Evolutionary conservation across 2,113 vertebrate genomes (phyloP), one percentile per base, ranked within the genome.

Genomic region (Rhizomys pruinosus): DNA sequence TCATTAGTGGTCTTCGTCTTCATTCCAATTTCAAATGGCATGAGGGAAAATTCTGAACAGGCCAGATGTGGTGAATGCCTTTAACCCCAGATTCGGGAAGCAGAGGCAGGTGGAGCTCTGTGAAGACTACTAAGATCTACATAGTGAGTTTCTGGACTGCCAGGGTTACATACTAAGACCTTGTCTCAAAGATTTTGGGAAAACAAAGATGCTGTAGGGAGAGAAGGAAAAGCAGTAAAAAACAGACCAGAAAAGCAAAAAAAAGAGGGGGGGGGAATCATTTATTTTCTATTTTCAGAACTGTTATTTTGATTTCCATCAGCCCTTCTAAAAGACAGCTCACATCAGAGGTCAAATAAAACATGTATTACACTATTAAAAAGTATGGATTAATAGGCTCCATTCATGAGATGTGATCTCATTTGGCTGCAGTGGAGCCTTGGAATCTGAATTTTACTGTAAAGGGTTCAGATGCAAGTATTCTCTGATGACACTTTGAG

Each of bases 221-320:
- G 57, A 89, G 86, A 93, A 94, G 59, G 37, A 89, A 92, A 96
- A 73, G 25, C n/a, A 87, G 89, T 23, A 94, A 89, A 57, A 92
- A 85, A 79, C 72, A 87, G 87, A 52, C 57, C 44, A 77, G 72
- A 88, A 94, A 74, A 32, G 63, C 68, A 71, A 71, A 0, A 85
- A 91, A 79, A 80, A 85, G 61, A 68, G 85, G 63, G 90, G 20
- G 80, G 47, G 90, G 20, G 80, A 42, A 79, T 23, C 8, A 79
- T 55, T 90, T 92, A 37, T 77, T 91, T 92, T 85, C 69, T 90
- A 55, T 92, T 90, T 88, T 90, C 74, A 96, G 37, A 85, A 79
- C 90, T 69, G 39, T 55, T 72, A 88, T 47, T 92, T 89, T 93
- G 69, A 16, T 89, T 90, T 71, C 55, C 12, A 34, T 78, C 44